phyloP scores from a whole-genome alignment of 2,113 vertebrate genomes.

The Menidia beryllina region DNA sequence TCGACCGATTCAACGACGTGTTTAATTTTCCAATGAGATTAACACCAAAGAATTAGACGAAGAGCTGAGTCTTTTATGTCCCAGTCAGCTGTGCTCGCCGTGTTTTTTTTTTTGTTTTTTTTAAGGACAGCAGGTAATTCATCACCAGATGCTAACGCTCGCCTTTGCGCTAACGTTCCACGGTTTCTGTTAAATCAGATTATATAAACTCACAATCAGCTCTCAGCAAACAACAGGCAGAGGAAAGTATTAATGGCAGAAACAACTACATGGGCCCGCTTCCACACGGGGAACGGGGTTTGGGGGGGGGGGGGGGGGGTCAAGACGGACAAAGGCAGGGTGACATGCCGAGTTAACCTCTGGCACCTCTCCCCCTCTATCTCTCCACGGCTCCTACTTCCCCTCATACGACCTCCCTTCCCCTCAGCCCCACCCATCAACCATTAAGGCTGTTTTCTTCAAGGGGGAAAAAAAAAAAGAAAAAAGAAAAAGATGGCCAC shows the following conservation, averaged over 20 bases:
- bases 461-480: background rate
- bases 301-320: constrained; percentile 49
- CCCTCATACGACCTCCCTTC: constrained; percentile 4
- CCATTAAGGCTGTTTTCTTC: constrained; percentile 51
- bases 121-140: background rate
- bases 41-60: background rate
- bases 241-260: constrained; percentile 20
- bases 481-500: constrained; percentile 62
- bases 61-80: no score
- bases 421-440: constrained; percentile 38
- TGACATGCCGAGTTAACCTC: constrained; percentile 58
- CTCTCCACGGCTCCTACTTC: constrained; percentile 18
- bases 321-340: constrained; percentile 47
- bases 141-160: background rate
- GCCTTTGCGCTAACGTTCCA: no score
- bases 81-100: background rate
- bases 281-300: constrained; percentile 27
- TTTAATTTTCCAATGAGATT: constrained; percentile 46
- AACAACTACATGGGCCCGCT: background rate
- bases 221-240: background rate
- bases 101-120: no score
- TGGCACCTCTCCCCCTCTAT: constrained; percentile 39
- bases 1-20: constrained; percentile 31
- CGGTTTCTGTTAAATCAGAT: background rate
- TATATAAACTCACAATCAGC: background rate